Percentiles rank a stretch among this genome's conserved stretches.
These are phyloP conservation scores for Myoxocephalus aenaeus DNA, from an alignment of 2,797 vertebrate genomes.

Conservation along the genomic window DNA sequence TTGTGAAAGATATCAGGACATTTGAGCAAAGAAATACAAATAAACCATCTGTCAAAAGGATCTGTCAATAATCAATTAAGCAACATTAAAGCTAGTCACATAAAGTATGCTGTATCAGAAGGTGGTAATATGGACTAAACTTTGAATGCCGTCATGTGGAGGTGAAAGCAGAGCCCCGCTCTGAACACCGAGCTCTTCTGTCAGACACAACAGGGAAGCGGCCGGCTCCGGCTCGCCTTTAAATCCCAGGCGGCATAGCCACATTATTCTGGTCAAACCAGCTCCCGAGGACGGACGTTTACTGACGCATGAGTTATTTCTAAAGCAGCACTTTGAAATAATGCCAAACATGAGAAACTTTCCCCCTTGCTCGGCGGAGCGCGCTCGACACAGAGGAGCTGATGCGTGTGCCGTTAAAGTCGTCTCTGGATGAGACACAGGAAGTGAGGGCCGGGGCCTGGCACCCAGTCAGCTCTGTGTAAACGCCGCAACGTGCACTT, in stretches of 20 bases:
- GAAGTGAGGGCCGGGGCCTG: slow-evolving; percentile 46
- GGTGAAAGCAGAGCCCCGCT: background rate
- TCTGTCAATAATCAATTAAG: background rate
- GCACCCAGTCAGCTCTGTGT: slow-evolving; percentile 37
- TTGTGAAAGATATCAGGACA: background rate
- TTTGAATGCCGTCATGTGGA: background rate
- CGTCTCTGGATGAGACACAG: slow-evolving; percentile 36
- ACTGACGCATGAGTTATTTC: slow-evolving; percentile 70
- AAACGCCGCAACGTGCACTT: slow-evolving; percentile 33
- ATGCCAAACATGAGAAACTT: slow-evolving; percentile 72
- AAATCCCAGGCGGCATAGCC: slow-evolving; percentile 45
- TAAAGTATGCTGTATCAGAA: background rate
- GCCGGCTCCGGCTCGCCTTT: background rate
- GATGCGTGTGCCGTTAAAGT: slow-evolving; percentile 64
- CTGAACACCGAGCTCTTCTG: slow-evolving; percentile 4
- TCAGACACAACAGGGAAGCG: background rate
- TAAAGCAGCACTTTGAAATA: slow-evolving; percentile 73
- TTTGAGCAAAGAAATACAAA: background rate
- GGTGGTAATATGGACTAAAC: background rate
- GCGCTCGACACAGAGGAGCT: slow-evolving; percentile 33
- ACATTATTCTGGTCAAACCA: slow-evolving; percentile 55
- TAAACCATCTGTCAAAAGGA: background rate
- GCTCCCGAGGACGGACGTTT: slow-evolving; percentile 51
- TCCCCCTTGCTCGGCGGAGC: slow-evolving; percentile 54
- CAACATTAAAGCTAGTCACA: background rate